Percentiles rank a stretch among this genome's conserved stretches.
These are phyloP conservation scores for Microctonus aethiopoides DNA, from an alignment of 2,888 invertebrate species.

Conservation along the genomic window DNA sequence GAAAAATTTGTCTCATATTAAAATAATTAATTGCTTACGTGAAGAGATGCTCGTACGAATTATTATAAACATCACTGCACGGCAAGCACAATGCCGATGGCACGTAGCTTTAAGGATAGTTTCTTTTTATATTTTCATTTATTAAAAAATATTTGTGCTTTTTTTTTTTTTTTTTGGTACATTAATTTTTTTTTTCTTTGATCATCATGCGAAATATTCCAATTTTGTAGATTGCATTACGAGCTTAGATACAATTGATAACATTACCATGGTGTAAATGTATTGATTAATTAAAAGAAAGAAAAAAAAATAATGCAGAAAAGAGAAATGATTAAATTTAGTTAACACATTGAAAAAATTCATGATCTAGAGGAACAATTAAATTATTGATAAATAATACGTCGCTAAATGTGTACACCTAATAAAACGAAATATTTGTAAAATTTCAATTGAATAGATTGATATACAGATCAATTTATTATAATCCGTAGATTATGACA, in stretches of 20 bases:
- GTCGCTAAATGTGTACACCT: conserved; percentile 21
- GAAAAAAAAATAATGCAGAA: conserved; percentile 20
- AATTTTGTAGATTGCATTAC: conserved; percentile 37
- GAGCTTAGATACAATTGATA: conserved; percentile 44
- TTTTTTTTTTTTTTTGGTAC: conserved; percentile 22
- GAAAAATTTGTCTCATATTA: conserved; percentile 45
- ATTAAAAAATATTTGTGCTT: conserved; percentile 34
- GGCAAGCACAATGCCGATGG: conserved; percentile 48
- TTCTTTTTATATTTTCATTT: conserved; percentile 48
- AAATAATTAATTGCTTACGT: conserved; percentile 48
- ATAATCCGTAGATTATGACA: conserved; percentile 48
- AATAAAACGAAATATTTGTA: conserved; percentile 47
- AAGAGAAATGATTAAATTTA: conserved; percentile 45
- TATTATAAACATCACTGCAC: conserved; percentile 43
- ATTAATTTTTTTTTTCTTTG: conserved; percentile 36
- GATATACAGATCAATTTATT: conserved; percentile 50
- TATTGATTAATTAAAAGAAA: conserved; percentile 33
- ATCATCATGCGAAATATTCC: conserved; percentile 34
- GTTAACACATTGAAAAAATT: conserved; percentile 26
- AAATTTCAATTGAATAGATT: conserved; percentile 50
- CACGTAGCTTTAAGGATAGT: conserved; percentile 50
- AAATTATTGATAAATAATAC: conserved; percentile 22
- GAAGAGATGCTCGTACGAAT: conserved; percentile 54
- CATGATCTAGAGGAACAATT: conserved; percentile 20
- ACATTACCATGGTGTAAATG: conserved; percentile 46